A percentile compares a stretch with the other conserved stretches of the same genome.
Conservation (phyloP, 2,797 vertebrate genomes). For the Rhynchotus rufescens region DNA sequence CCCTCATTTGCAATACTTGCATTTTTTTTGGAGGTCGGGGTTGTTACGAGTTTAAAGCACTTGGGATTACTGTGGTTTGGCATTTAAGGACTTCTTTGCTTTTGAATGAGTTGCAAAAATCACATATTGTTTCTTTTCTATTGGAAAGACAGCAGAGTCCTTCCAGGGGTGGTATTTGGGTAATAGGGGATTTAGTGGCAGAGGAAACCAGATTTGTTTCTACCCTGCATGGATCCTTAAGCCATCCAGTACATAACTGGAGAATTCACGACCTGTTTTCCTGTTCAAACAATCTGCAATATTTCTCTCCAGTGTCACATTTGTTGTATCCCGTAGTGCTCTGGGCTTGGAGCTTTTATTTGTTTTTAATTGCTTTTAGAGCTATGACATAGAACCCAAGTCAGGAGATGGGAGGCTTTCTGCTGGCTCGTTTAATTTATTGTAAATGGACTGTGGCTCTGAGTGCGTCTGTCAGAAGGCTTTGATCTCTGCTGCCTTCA, state of each 20-base stretch:
- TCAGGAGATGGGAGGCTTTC: neutral
- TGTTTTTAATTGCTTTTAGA: neutral
- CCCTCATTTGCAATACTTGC: neutral
- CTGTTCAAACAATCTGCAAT: neutral
- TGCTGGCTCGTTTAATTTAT: neutral
- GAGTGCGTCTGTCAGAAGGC: neutral
- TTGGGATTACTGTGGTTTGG: neutral
- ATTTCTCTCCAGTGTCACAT: neutral
- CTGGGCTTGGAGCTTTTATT: neutral
- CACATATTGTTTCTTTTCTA: fast-evolving
- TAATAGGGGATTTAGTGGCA: neutral
- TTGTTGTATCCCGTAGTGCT: neutral
- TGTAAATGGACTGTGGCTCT: neutral
- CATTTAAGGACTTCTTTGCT: neutral
- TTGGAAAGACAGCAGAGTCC: neutral
- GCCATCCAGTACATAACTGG: fast-evolving
- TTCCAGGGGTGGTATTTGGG: neutral
- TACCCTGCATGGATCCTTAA: neutral
- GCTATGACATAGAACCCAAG: neutral
- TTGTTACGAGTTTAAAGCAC: neutral
- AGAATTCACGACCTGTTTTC: neutral
- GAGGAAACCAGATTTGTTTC: neutral
- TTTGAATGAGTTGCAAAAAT: neutral
- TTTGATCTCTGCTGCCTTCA: neutral
- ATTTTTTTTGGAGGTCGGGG: neutral